Base-by-base conservation (phyloP, 2,113 vertebrate genomes). In the Phyllostomus discolor region DNA sequence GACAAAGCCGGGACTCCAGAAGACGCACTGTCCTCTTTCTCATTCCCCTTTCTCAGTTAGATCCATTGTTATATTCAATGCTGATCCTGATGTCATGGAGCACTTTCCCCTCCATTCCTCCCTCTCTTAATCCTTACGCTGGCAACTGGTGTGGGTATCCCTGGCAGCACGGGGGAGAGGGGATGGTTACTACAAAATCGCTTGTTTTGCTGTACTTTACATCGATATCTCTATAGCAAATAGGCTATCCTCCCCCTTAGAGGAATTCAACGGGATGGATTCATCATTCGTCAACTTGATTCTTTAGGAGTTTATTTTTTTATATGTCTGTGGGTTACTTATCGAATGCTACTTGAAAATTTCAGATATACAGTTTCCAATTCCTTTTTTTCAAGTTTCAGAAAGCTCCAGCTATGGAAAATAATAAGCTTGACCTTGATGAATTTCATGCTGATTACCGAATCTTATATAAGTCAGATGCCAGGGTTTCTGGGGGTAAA, bases 101-200 rank as follows among this genome's bases (percentile, higher is more conserved):
- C 17, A 76, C 8, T 35, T 15, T 50, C 17, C 26, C 7, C 5
- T 43, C 2, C 31, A 54, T 52, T 28, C 19, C 4, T 84, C 62
- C 24, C n/a, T 35, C 11, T 94, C 41, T 72, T 38, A 86, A 54
- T 70, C n/a, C 6, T 96, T 95, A 41, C 41, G 70, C 62, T 73
- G 41, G n/a, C 1, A 22, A n/a, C 11, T 38, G 59, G 7, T 43
- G 41, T 26, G 28, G 70, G 50, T 38, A 43, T 5, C 46, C 11
- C 26, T 86, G 73, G 41, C 11, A 70, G 67, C 0, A 1, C 2
- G 20, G 54, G 33, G 2, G 4, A 20, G 2, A 1, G 0, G 0
- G 11, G 52, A 19, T 4, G 79, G 73, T 48, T 50, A 57, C 33
- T 81, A 17, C 12, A 76, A 82, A 69, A 89, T 14, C 26, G 3